Evolutionary conservation across 1,140 invertebrate species (phyloP).

Genomic region (Caenorhabditis elegans): DNA sequence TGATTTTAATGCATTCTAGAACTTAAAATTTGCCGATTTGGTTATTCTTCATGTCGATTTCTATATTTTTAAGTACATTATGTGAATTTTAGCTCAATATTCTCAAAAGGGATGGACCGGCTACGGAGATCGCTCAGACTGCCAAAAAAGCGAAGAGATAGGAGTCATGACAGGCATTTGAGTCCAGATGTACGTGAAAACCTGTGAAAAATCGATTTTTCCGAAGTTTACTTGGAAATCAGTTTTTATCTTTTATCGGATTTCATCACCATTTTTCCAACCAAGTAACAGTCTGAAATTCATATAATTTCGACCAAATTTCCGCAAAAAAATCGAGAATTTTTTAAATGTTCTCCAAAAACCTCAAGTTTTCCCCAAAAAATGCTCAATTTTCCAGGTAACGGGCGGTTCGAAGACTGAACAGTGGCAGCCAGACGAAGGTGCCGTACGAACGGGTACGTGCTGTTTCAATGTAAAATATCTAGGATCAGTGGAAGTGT

Average conservation of each 20-base stretch:
- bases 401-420: constrained; percentile 22
- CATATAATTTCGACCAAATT: too few relatives aligned
- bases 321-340: too few relatives aligned
- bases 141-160: background rate
- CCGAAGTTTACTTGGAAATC: background rate
- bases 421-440: constrained; percentile 92
- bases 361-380: too few relatives aligned
- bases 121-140: background rate
- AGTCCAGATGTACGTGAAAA: background rate
- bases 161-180: background rate
- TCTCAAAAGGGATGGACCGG: constrained; percentile 24
- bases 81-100: constrained; percentile 17
- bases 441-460: constrained; percentile 86
- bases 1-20: too few relatives aligned
- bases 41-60: too few relatives aligned
- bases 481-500: constrained; percentile 96
- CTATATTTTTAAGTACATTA: too few relatives aligned
- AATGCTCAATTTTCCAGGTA: background rate
- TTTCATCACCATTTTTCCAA: too few relatives aligned
- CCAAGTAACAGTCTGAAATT: too few relatives aligned
- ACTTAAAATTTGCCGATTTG: too few relatives aligned
- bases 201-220: background rate
- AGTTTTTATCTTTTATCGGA: background rate
- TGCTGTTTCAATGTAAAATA: constrained; percentile 98
- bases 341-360: too few relatives aligned